Evolutionary conservation across 2,113 vertebrate genomes (phyloP).

Genomic region (Gymnarchus niloticus): DNA sequence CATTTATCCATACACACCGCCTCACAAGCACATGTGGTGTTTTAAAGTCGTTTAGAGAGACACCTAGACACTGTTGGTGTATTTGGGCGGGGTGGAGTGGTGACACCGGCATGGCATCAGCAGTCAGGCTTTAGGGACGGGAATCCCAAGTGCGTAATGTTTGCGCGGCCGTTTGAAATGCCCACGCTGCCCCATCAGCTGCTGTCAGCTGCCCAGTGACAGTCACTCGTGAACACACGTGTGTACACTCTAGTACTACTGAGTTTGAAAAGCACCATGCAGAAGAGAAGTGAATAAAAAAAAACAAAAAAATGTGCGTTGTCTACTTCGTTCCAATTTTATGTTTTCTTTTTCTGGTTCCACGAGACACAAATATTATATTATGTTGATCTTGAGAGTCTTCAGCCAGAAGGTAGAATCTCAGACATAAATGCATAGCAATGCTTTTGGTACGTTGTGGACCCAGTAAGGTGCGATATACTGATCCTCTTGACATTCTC

Average conservation of each 20-base stretch:
- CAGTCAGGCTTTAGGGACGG: not conserved
- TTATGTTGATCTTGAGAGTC: not conserved
- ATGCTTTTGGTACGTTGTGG: not conserved
- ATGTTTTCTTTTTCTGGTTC: conserved; percentile 32
- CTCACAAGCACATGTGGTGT: not conserved
- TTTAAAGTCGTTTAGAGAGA: not conserved
- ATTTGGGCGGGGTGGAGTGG: not conserved
- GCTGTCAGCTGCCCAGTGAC: not conserved
- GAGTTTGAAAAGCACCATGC: not conserved
- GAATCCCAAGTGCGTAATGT: conserved; percentile 1
- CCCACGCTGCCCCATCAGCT: not conserved
- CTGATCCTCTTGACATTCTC: not conserved
- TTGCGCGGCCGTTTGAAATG: not conserved
- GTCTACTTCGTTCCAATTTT: conserved; percentile 21
- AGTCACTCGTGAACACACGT: not conserved
- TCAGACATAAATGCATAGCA: not conserved
- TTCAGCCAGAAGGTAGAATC: not conserved
- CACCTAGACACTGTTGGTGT: not conserved
- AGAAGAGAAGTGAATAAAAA: not conserved
- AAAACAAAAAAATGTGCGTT: not conserved
- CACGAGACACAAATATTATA: too few species aligned
- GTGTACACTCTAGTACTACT: conserved; percentile 17
- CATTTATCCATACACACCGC: not conserved
- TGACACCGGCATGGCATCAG: not conserved
- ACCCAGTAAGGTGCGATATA: not conserved